Conservation (phyloP, 2,113 vertebrate genomes). For the Lepus americanus region DNA sequence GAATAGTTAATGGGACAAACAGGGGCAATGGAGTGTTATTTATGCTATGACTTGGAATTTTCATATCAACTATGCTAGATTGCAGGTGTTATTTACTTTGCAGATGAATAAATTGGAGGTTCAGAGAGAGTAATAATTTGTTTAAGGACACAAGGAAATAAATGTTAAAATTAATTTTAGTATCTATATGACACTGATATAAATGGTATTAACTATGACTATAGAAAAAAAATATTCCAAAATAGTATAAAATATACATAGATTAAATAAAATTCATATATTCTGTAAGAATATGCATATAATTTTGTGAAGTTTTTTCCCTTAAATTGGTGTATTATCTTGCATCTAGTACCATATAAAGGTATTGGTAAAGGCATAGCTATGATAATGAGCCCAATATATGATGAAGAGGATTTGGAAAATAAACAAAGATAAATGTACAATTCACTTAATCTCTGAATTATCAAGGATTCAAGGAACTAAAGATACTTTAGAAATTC, state of each 20-base stretch:
- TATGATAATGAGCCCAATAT: not conserved
- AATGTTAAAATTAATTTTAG: not conserved
- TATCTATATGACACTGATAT: not conserved
- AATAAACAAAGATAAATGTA: not conserved
- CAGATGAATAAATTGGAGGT: not conserved
- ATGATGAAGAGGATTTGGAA: not conserved
- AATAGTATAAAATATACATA: not conserved
- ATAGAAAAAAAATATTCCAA: conserved; percentile 17
- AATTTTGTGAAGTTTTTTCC: not conserved
- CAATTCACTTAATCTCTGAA: not conserved
- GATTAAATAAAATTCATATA: not conserved
- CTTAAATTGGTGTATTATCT: not conserved
- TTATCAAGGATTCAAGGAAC: not conserved
- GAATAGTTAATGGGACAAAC: not conserved
- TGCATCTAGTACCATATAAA: not conserved
- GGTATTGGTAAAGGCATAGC: not conserved
- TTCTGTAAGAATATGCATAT: not conserved
- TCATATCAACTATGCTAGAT: not conserved
- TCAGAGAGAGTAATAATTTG: not conserved
- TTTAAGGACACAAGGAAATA: not conserved
- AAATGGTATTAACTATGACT: not conserved
- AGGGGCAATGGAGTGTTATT: fast-evolving
- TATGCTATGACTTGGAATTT: not conserved
- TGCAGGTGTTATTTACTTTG: conserved; percentile 27
- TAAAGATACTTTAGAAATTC: not conserved